Conservation (phyloP, 2,888 invertebrate species). For the Ariolimax columbianus region DNA sequence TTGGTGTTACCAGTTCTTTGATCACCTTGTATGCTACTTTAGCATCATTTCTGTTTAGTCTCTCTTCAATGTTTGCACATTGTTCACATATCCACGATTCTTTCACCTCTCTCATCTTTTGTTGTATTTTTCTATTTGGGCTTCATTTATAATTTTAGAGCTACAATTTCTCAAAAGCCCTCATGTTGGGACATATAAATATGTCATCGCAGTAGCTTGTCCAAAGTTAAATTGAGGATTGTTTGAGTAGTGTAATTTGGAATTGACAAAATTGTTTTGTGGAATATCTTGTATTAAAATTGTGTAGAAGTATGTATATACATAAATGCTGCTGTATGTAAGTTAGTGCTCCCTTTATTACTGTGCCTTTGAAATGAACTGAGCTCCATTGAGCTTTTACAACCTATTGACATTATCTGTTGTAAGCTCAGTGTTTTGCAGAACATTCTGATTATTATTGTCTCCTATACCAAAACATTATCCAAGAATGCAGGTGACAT, state of each 20-base stretch:
- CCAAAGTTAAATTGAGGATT: not conserved
- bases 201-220: not conserved
- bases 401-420: not conserved
- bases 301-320: not conserved
- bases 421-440: not conserved
- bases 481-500: slow-evolving; percentile 12
- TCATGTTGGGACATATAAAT: not conserved
- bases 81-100: no score
- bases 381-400: not conserved
- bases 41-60: no score
- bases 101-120: no score
- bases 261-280: not conserved
- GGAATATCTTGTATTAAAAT: not conserved
- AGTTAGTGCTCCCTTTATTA: not conserved
- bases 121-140: no score
- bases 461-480: slow-evolving; percentile 5
- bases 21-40: no score
- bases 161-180: not conserved
- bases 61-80: no score
- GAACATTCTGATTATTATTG: slow-evolving; percentile 1
- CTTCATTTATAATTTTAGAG: not conserved
- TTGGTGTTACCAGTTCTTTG: no score
- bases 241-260: not conserved
- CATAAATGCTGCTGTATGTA: not conserved
- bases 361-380: slow-evolving; percentile 3